Base-by-base conservation (phyloP, 2,888 invertebrate species). In the Aplocera efformata region DNA sequence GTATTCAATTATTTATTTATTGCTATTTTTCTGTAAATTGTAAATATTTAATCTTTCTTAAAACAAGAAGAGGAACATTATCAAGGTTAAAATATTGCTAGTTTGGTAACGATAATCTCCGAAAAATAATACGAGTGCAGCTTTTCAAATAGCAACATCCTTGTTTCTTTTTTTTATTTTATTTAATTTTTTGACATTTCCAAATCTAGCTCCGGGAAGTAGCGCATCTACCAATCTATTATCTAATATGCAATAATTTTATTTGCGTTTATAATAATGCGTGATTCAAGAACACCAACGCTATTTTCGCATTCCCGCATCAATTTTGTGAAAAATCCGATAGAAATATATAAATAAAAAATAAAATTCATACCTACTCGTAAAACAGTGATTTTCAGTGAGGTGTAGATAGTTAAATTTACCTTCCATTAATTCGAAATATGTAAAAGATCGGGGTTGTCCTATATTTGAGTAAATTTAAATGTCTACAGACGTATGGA, bases 11-110 rank as follows among this genome's bases (percentile, higher is more conserved):
- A 17, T 82, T 79, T 79, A 79, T 74, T 83, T 86, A 88, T 84
- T 88, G 85, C 85, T 88, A 88, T 82, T 79, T 72, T 72, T 79
- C 71, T 85, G 81, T 88, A 84, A 74, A 84, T 82, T 85, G 88
- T 89, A 89, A 88, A 89, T 89, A 89, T 86, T 80, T 67, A 79
- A 80, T 88, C 82, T 88, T 84, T 85, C 88, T 88, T 88, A 89
- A 88, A 82, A 88, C 65, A 88, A 88, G 81, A 82, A 83, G 86
- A 88, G 89, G 88, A 89, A 88, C 89, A 88, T 89, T 76, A 83
- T 85, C 67, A 86, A 82, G 84, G 82, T 88, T 80, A 74, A 69
- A 73, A 76, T 85, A 85, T 84, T 79, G 79, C 81, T 85, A 80
- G 79, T 77, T 78, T 82, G 88, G 88, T 88, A 88, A 88, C 83